A percentile compares a stretch with the other conserved stretches of the same genome.
These are phyloP conservation scores for Spilogale gracilis DNA, from an alignment of 2,113 vertebrate species.

Conservation along the genomic window DNA sequence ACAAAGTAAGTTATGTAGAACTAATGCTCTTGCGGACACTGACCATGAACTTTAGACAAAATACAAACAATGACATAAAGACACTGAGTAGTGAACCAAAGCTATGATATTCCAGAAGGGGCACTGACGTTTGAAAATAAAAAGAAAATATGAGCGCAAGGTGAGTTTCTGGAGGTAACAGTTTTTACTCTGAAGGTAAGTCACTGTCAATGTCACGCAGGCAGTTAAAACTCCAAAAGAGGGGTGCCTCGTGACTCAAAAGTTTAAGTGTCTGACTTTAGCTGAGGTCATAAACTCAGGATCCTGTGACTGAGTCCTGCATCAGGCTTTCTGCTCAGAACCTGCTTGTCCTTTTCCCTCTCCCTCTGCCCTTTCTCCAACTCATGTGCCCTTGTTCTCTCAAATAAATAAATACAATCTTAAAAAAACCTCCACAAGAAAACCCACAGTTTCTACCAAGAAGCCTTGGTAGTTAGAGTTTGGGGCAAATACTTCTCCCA, in stretches of 20 bases:
- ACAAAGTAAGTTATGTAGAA: not conserved
- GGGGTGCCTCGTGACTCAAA: not conserved
- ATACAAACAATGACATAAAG: not conserved
- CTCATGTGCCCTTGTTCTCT: not conserved
- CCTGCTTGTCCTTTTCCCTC: not conserved
- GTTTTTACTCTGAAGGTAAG: not conserved
- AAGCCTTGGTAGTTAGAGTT: not conserved
- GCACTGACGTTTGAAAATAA: not conserved
- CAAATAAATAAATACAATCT: not conserved
- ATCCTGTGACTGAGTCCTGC: not conserved
- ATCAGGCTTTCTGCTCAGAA: not conserved
- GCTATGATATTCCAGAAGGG: not conserved
- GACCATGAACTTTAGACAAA: not conserved
- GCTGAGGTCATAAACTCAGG: not conserved
- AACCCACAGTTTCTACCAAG: not conserved
- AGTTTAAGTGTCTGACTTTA: not conserved
- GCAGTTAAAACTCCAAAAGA: not conserved
- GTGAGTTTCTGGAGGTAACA: not conserved
- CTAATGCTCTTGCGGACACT: not conserved
- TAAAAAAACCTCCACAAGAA: not conserved
- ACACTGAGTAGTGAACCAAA: not conserved
- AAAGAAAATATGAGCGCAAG: not conserved
- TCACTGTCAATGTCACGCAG: not conserved
- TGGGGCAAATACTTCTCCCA: not conserved
- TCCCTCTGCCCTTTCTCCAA: not conserved